Evolutionary conservation across 2,113 vertebrate genomes (phyloP).

Genomic region (Perca fluviatilis): DNA sequence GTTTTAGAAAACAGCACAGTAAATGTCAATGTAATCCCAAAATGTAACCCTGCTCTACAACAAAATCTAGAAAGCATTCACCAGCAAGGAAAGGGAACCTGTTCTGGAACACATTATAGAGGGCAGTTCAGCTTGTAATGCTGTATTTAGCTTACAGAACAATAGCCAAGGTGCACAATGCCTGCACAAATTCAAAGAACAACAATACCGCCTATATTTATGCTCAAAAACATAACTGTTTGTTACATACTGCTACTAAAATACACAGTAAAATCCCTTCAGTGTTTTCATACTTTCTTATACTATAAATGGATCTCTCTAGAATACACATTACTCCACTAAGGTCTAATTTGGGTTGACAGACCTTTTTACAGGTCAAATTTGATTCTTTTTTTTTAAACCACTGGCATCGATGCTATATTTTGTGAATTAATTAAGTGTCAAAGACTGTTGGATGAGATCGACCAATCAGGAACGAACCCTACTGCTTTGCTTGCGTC

Average conservation of each 20-base stretch:
- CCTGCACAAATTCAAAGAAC: slow-evolving; percentile 5
- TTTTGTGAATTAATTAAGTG: slow-evolving; percentile 14
- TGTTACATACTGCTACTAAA: neutral
- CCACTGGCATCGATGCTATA: neutral
- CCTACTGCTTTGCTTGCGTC: neutral
- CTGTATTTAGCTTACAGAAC: neutral
- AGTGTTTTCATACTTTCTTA: neutral
- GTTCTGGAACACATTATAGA: neutral
- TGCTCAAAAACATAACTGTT: neutral
- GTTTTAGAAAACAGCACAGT: slow-evolving; percentile 19
- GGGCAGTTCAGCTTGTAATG: neutral
- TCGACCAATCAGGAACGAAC: slow-evolving; percentile 16
- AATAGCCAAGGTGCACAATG: neutral
- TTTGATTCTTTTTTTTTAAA: neutral
- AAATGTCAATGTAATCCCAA: neutral
- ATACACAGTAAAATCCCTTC: neutral
- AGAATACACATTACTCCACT: neutral
- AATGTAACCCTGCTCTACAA: neutral
- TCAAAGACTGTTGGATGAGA: neutral
- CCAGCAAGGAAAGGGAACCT: slow-evolving; percentile 1
- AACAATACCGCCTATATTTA: neutral
- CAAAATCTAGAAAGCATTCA: neutral
- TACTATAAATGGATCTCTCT: neutral
- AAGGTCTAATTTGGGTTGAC: neutral
- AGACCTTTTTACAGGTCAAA: neutral